Conservation (phyloP, 2,797 vertebrate genomes). For the Tachyglossus aculeatus region DNA sequence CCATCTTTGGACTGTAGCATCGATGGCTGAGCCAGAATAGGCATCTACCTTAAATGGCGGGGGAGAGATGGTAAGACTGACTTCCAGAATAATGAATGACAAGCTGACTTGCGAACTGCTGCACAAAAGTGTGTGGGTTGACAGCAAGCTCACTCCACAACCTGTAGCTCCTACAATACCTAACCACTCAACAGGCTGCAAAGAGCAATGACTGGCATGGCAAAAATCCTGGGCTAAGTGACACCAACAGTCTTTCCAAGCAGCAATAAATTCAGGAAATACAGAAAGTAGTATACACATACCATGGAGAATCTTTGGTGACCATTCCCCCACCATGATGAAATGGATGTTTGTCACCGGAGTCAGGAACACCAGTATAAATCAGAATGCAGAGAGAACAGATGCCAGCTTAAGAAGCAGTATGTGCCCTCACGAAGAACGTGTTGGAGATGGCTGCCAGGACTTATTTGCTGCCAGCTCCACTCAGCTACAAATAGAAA, state of each 20-base stretch:
- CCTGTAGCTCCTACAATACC: conserved; percentile 24
- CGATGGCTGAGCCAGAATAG: no score
- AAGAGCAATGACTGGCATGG: conserved; percentile 3
- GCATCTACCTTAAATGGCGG: no score
- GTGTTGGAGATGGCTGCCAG: conserved; percentile 50
- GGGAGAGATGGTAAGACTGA: no score
- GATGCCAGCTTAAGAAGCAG: conserved; percentile 64
- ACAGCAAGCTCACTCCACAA: conserved; percentile 5
- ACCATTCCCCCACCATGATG: conserved; percentile 49
- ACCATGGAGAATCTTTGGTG: conserved; percentile 25
- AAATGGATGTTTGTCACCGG: conserved; percentile 59
- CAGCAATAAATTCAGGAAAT: conserved; percentile 15
- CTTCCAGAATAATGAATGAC: neutral
- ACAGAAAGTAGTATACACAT: conserved; percentile 9
- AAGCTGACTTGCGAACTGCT: conserved; percentile 19
- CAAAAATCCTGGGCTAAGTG: neutral
- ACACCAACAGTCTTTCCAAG: conserved; percentile 37
- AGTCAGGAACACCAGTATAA: conserved; percentile 59
- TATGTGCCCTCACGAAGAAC: conserved; percentile 60
- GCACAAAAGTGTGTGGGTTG: conserved; percentile 19
- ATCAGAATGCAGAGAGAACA: conserved; percentile 64
- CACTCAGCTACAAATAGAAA: conserved; percentile 63
- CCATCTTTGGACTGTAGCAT: no score
- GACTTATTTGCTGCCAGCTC: conserved; percentile 53
- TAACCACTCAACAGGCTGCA: conserved; percentile 25